Conservation (phyloP, 2,888 invertebrate genomes). For the Stenichneumon culpator region DNA sequence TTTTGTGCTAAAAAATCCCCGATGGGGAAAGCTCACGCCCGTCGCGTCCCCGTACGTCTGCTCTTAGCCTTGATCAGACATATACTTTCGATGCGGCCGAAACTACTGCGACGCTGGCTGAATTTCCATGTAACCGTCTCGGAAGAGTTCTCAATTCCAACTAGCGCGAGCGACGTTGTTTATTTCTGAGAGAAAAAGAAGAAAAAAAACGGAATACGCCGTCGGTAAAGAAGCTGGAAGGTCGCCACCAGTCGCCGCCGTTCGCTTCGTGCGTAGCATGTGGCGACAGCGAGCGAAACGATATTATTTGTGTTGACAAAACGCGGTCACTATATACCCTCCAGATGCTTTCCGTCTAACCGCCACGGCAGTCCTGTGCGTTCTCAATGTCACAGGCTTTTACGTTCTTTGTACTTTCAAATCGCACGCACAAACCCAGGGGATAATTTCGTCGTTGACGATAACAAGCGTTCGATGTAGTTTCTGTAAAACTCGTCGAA, state of each 20-base stretch:
- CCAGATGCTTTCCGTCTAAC: no score
- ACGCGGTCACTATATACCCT: no score
- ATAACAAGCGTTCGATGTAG: neutral
- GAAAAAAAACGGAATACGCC: neutral
- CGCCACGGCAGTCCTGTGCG: no score
- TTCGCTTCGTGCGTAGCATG: neutral
- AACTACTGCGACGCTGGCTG: neutral
- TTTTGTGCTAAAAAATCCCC: slow-evolving; percentile 19
- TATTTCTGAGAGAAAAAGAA: neutral
- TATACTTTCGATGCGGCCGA: slow-evolving; percentile 22
- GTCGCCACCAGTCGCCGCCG: neutral
- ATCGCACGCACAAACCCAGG: no score
- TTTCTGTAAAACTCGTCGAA: neutral
- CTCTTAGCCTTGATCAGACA: slow-evolving; percentile 20
- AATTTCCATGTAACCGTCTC: slow-evolving; percentile 1
- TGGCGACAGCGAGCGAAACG: no score
- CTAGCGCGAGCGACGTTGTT: slow-evolving; percentile 19
- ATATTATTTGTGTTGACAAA: no score
- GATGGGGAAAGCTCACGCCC: slow-evolving; percentile 62
- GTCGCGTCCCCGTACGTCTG: slow-evolving; percentile 52
- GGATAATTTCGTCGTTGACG: neutral
- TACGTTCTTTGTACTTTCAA: no score
- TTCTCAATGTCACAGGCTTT: no score
- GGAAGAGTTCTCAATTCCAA: slow-evolving; percentile 26
- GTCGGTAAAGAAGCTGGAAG: neutral